Evolutionary conservation across 64 coral and sea anemone species (phyloP).

Genomic region (Dendronephthya gigantea): DNA sequence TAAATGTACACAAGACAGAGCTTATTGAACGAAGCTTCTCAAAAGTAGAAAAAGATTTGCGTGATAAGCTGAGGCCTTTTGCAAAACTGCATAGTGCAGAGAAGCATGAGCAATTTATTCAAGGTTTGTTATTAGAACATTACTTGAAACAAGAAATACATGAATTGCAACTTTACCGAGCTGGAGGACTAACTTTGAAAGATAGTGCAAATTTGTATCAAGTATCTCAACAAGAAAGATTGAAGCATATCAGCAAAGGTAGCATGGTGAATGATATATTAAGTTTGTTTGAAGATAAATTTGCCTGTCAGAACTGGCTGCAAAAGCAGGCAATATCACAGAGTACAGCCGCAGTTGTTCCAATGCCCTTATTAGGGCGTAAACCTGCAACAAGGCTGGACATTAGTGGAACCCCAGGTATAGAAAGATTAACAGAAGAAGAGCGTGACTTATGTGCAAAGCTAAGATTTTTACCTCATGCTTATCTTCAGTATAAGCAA

Average conservation of each 20-base stretch:
- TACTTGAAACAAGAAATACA: slow-evolving; percentile 70
- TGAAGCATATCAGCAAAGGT: neutral
- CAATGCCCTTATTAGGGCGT: slow-evolving; percentile 65
- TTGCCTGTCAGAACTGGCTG: slow-evolving; percentile 81
- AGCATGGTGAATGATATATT: neutral
- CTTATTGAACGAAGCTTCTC: slow-evolving; percentile 45
- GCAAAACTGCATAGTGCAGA: slow-evolving; percentile 68
- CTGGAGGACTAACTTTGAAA: slow-evolving; percentile 57
- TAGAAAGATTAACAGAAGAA: slow-evolving; percentile 52
- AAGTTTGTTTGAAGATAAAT: slow-evolving; percentile 54
- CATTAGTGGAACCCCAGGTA: slow-evolving; percentile 79
- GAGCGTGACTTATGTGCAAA: slow-evolving; percentile 81
- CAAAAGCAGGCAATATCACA: slow-evolving; percentile 80
- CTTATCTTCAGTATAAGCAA: slow-evolving; percentile 68
- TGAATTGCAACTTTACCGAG: slow-evolving; percentile 63
- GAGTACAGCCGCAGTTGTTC: slow-evolving; percentile 17
- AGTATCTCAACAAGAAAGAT: neutral
- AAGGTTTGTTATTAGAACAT: slow-evolving; percentile 66
- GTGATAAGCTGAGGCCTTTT: slow-evolving; percentile 57
- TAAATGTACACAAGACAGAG: slow-evolving; percentile 63
- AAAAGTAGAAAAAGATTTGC: slow-evolving; percentile 66
- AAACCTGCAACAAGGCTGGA: slow-evolving; percentile 75
- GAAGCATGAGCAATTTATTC: slow-evolving; percentile 85
- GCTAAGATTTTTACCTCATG: slow-evolving; percentile 61
- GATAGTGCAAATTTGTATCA: slow-evolving; percentile 39